Base-by-base conservation (phyloP, 1,140 invertebrate species). In the Cylas formicarius region DNA sequence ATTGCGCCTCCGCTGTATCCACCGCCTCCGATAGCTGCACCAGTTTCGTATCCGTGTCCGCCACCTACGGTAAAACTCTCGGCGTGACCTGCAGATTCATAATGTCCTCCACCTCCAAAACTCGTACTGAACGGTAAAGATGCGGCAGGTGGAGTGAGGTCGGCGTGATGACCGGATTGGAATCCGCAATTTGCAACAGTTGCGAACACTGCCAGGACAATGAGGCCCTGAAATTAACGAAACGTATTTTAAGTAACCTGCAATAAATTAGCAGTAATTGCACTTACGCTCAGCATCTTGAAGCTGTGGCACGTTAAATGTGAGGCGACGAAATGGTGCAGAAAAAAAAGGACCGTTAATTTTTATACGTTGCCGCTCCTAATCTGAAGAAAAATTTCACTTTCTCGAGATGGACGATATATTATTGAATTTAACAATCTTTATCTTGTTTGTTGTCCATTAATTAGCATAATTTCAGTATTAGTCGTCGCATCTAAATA, bases 361-460 rank as follows among this genome's bases (percentile, higher is more conserved):
- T 44, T 50, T 49, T 44, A 49, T 53, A 53, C 39, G 27, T 36
- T 45, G 40, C 44, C 50, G 45, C 50, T 41, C 46, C 50, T 52
- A 37, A 39, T 36, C 38, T 28, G 44, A 39, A 44, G 22, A 52
- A 46, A 52, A 39, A 42, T 43, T 42, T 34, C 22, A 48, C 44
- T 47, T 52, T 52, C 44, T 23, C 31, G 8, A 14, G 9, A 31
- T 32, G 18, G n/a, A n/a, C n/a, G n/a, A n/a, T n/a, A n/a, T n/a
- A n/a, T n/a, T n/a, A n/a, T n/a, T n/a, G n/a, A n/a, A n/a, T n/a
- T n/a, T n/a, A n/a, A n/a, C n/a, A n/a, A n/a, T n/a, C n/a, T n/a
- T n/a, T n/a, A n/a, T n/a, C n/a, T n/a, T n/a, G n/a, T n/a, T n/a
- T n/a, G n/a, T n/a, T n/a, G n/a, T n/a, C n/a, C n/a, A n/a, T n/a